These are phyloP conservation scores for Adelges cooleyi DNA, from an alignment of 1,140 invertebrate genomes.

Conservation along the genomic window DNA sequence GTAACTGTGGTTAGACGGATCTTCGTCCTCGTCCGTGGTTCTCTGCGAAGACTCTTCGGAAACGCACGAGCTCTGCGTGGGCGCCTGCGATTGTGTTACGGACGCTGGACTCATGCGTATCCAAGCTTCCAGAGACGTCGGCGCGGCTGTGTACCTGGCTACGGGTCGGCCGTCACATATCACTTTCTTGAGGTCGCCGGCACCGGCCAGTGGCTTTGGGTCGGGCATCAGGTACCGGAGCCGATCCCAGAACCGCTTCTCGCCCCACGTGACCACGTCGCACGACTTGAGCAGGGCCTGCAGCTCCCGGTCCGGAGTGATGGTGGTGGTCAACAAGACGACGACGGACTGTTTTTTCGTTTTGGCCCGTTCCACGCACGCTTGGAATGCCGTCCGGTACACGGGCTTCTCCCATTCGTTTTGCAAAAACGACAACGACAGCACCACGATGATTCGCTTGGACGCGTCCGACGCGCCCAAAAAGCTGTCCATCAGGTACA, in stretches of 20 bases:
- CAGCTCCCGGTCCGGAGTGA: slow-evolving; percentile 77
- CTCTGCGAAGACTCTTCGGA: slow-evolving; percentile 49
- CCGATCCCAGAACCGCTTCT: slow-evolving; percentile 90
- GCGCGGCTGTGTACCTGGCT: slow-evolving; percentile 46
- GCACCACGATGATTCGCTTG: slow-evolving; percentile 73
- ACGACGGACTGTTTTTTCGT: slow-evolving; percentile 59
- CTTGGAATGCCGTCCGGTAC: slow-evolving; percentile 79
- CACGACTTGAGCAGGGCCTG: slow-evolving; percentile 82
- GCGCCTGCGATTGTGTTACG: slow-evolving; percentile 40
- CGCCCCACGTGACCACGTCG: slow-evolving; percentile 69
- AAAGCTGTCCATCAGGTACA: slow-evolving; percentile 65
- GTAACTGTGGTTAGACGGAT: slow-evolving; percentile 42
- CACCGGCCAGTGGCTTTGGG: slow-evolving; percentile 24
- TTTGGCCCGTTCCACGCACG: slow-evolving; percentile 48
- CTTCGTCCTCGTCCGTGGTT: slow-evolving; percentile 46
- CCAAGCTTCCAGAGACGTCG: slow-evolving; percentile 44
- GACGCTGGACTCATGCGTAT: slow-evolving; percentile 38
- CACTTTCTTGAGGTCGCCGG: slow-evolving; percentile 35
- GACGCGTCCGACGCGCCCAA: slow-evolving; percentile 82
- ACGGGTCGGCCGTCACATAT: slow-evolving; percentile 40
- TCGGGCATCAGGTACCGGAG: slow-evolving; percentile 81
- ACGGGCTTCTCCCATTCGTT: slow-evolving; percentile 90
- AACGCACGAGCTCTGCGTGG: slow-evolving; percentile 51
- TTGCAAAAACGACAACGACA: slow-evolving; percentile 85
- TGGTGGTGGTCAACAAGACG: slow-evolving; percentile 71